A percentile compares a stretch with the other conserved stretches of the same genome.
These are phyloP conservation scores for Chelon labrosus DNA, from an alignment of 2,797 vertebrate species.

Conservation along the genomic window DNA sequence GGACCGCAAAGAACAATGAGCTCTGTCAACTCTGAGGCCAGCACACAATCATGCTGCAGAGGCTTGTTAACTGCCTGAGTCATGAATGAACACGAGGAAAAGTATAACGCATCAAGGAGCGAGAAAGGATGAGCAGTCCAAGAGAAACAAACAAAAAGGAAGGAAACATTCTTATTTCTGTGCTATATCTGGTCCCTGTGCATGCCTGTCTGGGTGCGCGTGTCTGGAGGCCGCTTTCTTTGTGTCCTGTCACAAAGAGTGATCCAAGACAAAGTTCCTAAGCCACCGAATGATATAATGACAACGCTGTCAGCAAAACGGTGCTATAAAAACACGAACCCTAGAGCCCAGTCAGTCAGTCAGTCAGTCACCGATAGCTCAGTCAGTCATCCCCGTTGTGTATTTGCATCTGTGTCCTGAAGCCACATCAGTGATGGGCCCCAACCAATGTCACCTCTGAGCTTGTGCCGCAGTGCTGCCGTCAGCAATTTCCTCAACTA, in stretches of 20 bases:
- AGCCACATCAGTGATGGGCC: conserved; percentile 33
- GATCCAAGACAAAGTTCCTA: conserved; percentile 20
- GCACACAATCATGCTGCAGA: conserved; percentile 14
- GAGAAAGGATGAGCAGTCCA: conserved; percentile 37
- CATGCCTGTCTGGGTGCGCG: not conserved
- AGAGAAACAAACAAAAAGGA: conserved; percentile 26
- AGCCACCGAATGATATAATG: conserved; percentile 29
- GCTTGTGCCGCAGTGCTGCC: conserved; percentile 19
- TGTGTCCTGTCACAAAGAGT: conserved; percentile 15
- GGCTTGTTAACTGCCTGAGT: conserved; percentile 38
- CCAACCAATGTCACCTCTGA: conserved; percentile 38
- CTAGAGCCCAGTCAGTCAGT: conserved; percentile 6
- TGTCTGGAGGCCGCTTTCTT: conserved; percentile 7
- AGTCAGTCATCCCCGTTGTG: conserved; percentile 9
- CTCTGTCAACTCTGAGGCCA: conserved; percentile 7
- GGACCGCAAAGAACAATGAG: conserved; percentile 26
- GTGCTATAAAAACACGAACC: conserved; percentile 40
- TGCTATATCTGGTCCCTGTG: conserved; percentile 16
- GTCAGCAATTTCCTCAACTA: conserved; percentile 31
- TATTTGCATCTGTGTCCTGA: not conserved
- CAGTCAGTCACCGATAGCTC: not conserved
- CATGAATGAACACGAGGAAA: conserved; percentile 12
- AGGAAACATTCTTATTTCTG: conserved; percentile 33
- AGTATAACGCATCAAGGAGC: conserved; percentile 4
- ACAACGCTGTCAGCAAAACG: conserved; percentile 28